Base-by-base conservation (phyloP, 1,140 invertebrate species). In the Drepana arcuata region DNA sequence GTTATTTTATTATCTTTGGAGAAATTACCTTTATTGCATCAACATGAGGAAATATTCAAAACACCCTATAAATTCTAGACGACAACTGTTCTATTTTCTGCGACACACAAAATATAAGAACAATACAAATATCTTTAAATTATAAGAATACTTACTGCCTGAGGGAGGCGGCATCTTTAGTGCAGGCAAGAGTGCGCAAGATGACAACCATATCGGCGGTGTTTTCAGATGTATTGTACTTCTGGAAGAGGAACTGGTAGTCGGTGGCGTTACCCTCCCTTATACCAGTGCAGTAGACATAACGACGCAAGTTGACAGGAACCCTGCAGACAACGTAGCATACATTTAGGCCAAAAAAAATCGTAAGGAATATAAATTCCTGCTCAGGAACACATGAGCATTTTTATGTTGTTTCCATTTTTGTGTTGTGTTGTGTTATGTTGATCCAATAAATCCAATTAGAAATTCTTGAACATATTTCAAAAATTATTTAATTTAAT, bases 151-250 rank as follows among this genome's bases (percentile, higher is more conserved):
- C 75, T 83, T 63, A 89, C 88, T 80, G 64, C 9, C 60, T 44
- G 1, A 88, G 39, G 1, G 73, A 57, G 15, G 57, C 48, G 2
- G 58, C 41, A 21, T 87, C 64, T 21, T 38, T 83, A 2, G 87
- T 85, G 53, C 88, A 89, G 1, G 84, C 87, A 1, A 90, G 73
- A 1, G 87, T 80, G 0, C 82, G 64, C 0, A 90, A 62, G n/a
- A 89, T 87, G n/a, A 87, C 74, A 7, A 86, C 81, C 70, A 88
- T 86, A 35, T 90, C 87, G 0, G 87, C 83, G 0, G 85, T 81
- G 36, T 86, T 85, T 18, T 85, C 70, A 0, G 84, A 83, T 0
- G 64, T 46, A 27, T 74, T 68, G 47, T 89, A 89, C 16, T 69
- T 67, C 2, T 84, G 37, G 56, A 83, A 86, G 7, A 89, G 59